Base-by-base conservation (phyloP, 2,888 invertebrate species). In the Pheosia tremula region DNA sequence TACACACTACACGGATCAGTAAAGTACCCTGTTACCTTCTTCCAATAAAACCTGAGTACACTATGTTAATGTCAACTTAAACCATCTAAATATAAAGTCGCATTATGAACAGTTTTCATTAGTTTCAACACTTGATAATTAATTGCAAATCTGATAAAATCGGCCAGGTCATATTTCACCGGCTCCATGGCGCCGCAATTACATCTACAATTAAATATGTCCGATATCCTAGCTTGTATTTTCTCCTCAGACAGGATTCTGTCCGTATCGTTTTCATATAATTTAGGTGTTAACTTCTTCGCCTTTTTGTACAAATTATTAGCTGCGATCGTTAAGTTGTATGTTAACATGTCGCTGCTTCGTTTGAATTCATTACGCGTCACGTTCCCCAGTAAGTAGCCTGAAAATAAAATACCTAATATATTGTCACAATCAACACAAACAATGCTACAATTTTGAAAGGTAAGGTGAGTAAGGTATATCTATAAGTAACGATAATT, bases 321-420 rank as follows among this genome's bases (percentile, higher is more conserved):
- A 0, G 88, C 85, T 8, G 84, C 69, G 0, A 80, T 61, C 2
- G 89, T 88, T 41, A 93, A 74, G 67, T 90, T 91, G 64, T 81
- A 79, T 2, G 89, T 83, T 8, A 90, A 71, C 11, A 91, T 73
- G 50, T 88, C 90, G 63, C 83, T 83, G 60, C 61, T 78, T 39
- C 83, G 82, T 49, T 81, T 84, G 52, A 84, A 75, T 58, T 88
- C 88, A 39, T 72, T 81, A 6, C 83, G 86, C 6, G 89, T 83
- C 84, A 87, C 87, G 7, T 87, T 84, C 0, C 91, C 91, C 49
- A 92, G 69, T 47, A 91, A 71, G 69, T 90, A 92, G 54, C 92
- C 92, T 92, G 88, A 41, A 90, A 87, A 66, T 63, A 63, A 50
- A 45, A 59, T 57, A 37, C 24, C 24, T 24, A 24, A 24, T 24